Evolutionary conservation across 23 tunicate species (phyloP), one percentile per base, ranked within the genome.

Genomic region (Trididemnum nubilum): DNA sequence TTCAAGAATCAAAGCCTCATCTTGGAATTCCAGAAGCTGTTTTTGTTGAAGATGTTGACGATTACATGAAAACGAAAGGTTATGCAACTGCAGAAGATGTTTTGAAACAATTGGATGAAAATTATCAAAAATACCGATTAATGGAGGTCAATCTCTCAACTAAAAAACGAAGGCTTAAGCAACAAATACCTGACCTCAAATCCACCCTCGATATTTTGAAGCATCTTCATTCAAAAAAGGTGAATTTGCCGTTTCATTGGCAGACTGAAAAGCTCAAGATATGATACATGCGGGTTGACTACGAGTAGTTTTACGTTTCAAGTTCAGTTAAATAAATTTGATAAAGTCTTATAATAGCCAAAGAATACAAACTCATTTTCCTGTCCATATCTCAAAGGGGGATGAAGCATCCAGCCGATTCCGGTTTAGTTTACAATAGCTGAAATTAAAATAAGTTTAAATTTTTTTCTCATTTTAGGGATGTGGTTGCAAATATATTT

Each of bases 101-200:
- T 0, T 54, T 95, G 37, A 78, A 73, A 49, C 85, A 86, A 37
- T 74, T 95, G 32, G 99, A 95, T 29, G 96, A 90, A 78, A 72
- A 71, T 64, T 90, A 89, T 73, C 99, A 90, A 35, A 95, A 95
- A 36, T 95, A 95, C 60, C 86, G 87, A 86, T 38, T 95, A 63
- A 77, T 90, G 86, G 99, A 95, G 78, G 64, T 78, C 19, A 83
- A 76, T 35, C 54, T 95, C 58, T 26, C 77, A 2, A 71, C 84
- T 2, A 90, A 95, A 77, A 95, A 95, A 65, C 70, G 81, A 19
- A 54, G 96, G 57, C 70, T 95, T 12, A 78, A 86, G 65, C 80
- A 72, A 4, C 99, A 95, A 65, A 86, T 95, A 27, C 99, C 99
- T n/a, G 99, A 95, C 44, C 51, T 95, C 24, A 83, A 83, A 57